Percentiles rank a stretch among this genome's conserved stretches.
Evolutionary conservation across 2,888 invertebrate genomes (phyloP).

Genomic region (Xanthorhoe spadicearia): DNA sequence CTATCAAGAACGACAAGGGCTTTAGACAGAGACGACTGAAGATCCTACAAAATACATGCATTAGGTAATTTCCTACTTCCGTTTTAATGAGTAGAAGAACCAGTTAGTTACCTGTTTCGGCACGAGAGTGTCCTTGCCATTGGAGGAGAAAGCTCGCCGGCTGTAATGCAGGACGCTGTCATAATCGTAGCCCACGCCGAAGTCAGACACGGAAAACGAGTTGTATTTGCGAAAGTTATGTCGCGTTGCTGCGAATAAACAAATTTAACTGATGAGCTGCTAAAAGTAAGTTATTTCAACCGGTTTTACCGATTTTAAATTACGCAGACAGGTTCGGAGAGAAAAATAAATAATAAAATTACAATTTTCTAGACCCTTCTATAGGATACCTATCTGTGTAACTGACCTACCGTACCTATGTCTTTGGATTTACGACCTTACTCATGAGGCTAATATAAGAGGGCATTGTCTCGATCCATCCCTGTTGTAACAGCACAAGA

Average conservation of each 20-base stretch:
- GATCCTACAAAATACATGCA: too few relatives aligned
- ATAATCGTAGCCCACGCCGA: conserved; percentile 89
- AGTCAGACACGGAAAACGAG: conserved; percentile 86
- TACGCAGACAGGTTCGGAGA: not conserved
- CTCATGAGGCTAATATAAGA: not conserved
- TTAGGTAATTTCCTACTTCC: not conserved
- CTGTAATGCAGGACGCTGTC: conserved; percentile 91
- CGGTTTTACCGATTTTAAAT: not conserved
- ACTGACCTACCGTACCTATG: too few relatives aligned
- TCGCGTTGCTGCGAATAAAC: conserved; percentile 66
- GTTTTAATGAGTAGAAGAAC: conserved; percentile 1
- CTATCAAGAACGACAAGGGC: too few relatives aligned
- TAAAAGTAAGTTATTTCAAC: conserved; percentile 36
- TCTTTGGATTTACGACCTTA: too few relatives aligned
- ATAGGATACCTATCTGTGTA: too few relatives aligned
- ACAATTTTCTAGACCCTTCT: not conserved
- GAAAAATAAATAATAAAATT: not conserved
- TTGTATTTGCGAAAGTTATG: conserved; percentile 88
- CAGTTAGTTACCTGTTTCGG: conserved; percentile 77
- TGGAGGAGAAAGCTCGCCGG: conserved; percentile 87
- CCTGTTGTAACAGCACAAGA: conserved; percentile 4
- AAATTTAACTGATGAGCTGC: conserved; percentile 42
- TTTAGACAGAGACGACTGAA: too few relatives aligned
- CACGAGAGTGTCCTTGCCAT: conserved; percentile 87
- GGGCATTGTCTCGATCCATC: conserved; percentile 2